Conservation (phyloP, 2,888 invertebrate species). For the Notodonta ziczac region DNA sequence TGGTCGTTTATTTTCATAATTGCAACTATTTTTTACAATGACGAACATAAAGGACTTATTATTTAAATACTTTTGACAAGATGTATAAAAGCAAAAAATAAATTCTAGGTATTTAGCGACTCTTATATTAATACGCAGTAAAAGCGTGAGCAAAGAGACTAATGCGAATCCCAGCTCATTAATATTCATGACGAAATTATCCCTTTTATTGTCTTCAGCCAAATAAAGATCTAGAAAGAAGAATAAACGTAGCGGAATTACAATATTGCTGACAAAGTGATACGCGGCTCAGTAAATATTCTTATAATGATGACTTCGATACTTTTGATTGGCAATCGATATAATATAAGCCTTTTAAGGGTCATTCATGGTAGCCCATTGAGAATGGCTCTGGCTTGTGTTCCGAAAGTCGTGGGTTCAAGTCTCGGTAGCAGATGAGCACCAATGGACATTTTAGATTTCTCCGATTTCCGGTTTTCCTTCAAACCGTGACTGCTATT, state of each 20-base stretch:
- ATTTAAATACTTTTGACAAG: not conserved
- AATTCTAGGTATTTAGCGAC: conserved; percentile 48
- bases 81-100: conserved; percentile 20
- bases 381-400: too few relatives aligned
- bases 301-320: not conserved
- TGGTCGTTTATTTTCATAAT: too few relatives aligned
- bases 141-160: conserved; percentile 61
- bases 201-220: conserved; percentile 69
- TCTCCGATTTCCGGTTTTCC: too few relatives aligned
- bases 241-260: conserved; percentile 56
- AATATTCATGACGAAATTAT: conserved; percentile 79
- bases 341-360: too few relatives aligned
- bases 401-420: too few relatives aligned
- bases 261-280: conserved; percentile 50
- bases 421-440: too few relatives aligned
- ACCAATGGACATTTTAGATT: too few relatives aligned
- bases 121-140: conserved; percentile 73
- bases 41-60: too few relatives aligned
- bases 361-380: too few relatives aligned
- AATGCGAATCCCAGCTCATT: conserved; percentile 72
- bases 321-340: not conserved
- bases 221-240: conserved; percentile 66
- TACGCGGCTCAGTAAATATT: not conserved
- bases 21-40: too few relatives aligned
- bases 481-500: too few relatives aligned